Base-by-base conservation (phyloP, 2,113 vertebrate species). In the Choloepus hoffmanni region DNA sequence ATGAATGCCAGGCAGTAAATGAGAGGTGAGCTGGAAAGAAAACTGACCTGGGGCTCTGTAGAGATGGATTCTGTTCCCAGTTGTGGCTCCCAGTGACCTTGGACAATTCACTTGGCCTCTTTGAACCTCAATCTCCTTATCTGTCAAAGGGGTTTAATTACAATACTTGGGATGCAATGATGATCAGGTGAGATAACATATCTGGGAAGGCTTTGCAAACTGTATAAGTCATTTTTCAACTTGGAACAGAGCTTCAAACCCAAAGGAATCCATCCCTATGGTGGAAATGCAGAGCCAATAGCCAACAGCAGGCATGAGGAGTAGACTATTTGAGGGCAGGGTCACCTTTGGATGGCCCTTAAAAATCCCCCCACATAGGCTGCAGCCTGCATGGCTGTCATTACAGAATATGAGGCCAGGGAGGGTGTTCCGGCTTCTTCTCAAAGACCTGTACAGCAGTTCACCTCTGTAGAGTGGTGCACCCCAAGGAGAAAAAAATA, bases 131-230 rank as follows among this genome's bases (percentile, higher is more conserved):
- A 30, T 43, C 77, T 97, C 90, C 89, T 97, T 97, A 97, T 96
- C 93, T 96, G 65, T 74, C 55, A 85, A 36, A 45, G 33, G 13
- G 21, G 14, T 43, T 72, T 65, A 79, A 62, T 62, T 79, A 74
- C 15, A 33, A 5, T 77, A 53, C 74, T 24, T 16, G 68, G 23
- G n/a, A 62, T 36, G 30, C 40, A 19, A 0, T n/a, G 94, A 95
- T 94, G 48, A 91, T 92, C 96, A 90, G 90, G 85, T 97, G 62
- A 96, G 97, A 97, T 96, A 96, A 18, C 16, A 16, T 95, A 89
- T 92, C 94, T 83, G 70, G 65, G 65, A 33, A 36, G 2, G 81
- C 55, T 53, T n/a, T 30, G 40, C 72, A 92, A 91, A 74, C 89
- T n/a, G 53, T 3, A 11, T 1, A 2, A 55, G 30, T 72, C 82